Percentiles rank a stretch among this genome's conserved stretches.
Conservation (phyloP, 2,797 vertebrate genomes). For the Harpagifer antarcticus region DNA sequence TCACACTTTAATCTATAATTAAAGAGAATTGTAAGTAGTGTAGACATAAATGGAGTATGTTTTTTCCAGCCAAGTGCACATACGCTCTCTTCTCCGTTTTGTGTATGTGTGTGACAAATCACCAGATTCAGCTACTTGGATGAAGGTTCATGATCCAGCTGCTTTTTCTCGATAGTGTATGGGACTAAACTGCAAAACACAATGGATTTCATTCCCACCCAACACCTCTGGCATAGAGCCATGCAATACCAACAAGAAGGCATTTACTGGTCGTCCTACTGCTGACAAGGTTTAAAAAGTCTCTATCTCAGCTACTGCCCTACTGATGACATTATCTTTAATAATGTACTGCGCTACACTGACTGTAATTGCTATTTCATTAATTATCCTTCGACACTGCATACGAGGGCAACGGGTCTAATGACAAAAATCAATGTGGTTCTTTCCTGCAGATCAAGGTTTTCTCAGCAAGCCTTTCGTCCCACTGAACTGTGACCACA, state of each 20-base stretch:
- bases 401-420: slow-evolving; percentile 61
- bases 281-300: slow-evolving; percentile 73
- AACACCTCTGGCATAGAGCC: slow-evolving; percentile 52
- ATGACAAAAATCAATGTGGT: slow-evolving; percentile 71
- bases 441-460: slow-evolving; percentile 46
- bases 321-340: slow-evolving; percentile 81
- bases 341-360: slow-evolving; percentile 71
- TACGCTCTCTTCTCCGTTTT: slow-evolving; percentile 29
- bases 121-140: slow-evolving; percentile 56
- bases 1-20: slow-evolving; percentile 79
- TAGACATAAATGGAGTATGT: slow-evolving; percentile 70
- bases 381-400: slow-evolving; percentile 77
- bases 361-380: slow-evolving; percentile 79
- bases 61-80: slow-evolving; percentile 68
- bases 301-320: slow-evolving; percentile 73
- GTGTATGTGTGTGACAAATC: slow-evolving; percentile 42
- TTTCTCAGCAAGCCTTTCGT: slow-evolving; percentile 40
- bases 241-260: slow-evolving; percentile 59
- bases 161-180: slow-evolving; percentile 34
- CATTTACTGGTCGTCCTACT: slow-evolving; percentile 61
- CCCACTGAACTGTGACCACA: slow-evolving; percentile 58
- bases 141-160: slow-evolving; percentile 45
- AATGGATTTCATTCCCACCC: slow-evolving; percentile 45
- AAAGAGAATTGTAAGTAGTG: slow-evolving; percentile 74
- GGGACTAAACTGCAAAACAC: slow-evolving; percentile 60